Evolutionary conservation across 1,140 invertebrate species (phyloP).

Genomic region (Helicoverpa zea): DNA sequence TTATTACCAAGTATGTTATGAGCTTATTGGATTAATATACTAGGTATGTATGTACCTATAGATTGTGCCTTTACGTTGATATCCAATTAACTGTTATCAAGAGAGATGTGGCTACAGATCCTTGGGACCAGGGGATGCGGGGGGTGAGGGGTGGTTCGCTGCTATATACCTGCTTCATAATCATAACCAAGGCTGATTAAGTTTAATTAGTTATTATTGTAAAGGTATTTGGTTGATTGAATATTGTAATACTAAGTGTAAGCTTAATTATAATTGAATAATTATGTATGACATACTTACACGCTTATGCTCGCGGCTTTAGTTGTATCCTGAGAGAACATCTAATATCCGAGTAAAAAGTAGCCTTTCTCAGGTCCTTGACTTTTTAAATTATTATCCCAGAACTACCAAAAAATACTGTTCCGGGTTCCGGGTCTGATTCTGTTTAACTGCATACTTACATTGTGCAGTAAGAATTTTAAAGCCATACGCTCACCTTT

Average conservation of each 20-base stretch:
- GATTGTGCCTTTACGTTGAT: slow-evolving; percentile 7
- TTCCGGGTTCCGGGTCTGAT: too few species aligned
- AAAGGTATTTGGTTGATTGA: not conserved
- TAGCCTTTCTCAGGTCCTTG: too few species aligned
- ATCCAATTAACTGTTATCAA: slow-evolving; percentile 45
- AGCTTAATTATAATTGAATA: not conserved
- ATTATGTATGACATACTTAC: too few species aligned
- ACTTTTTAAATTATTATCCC: too few species aligned
- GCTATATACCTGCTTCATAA: not conserved
- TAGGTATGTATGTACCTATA: not conserved
- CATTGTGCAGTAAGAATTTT: too few species aligned
- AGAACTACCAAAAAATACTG: too few species aligned
- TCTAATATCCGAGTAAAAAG: too few species aligned
- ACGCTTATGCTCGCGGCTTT: too few species aligned
- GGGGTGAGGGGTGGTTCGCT: not conserved
- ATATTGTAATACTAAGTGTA: not conserved
- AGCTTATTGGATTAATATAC: slow-evolving; percentile 15
- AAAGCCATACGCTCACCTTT: too few species aligned
- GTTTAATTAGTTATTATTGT: slow-evolving; percentile 3
- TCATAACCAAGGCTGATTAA: not conserved
- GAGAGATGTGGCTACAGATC: slow-evolving; percentile 1
- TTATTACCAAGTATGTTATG: not conserved
- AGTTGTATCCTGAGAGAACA: too few species aligned
- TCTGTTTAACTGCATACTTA: too few species aligned
- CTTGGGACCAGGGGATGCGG: not conserved